These are phyloP conservation scores for Taxidea taxus DNA, from an alignment of 2,113 vertebrate genomes.

Conservation along the genomic window DNA sequence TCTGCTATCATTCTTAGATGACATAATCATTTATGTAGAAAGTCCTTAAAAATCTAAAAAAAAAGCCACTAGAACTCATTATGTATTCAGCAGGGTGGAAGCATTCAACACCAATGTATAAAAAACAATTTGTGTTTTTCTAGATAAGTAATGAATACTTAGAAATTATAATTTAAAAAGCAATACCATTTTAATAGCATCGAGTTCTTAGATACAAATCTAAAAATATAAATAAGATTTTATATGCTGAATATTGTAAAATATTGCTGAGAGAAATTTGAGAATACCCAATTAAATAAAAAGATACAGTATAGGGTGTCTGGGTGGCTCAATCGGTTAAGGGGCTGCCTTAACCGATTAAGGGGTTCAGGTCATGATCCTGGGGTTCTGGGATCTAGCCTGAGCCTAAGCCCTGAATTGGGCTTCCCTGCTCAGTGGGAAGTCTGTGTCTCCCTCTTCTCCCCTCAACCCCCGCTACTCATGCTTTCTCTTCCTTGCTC, in stretches of 20 bases:
- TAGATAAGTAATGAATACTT: not conserved
- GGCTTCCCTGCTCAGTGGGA: no score
- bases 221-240: not conserved
- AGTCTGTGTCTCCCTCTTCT: no score
- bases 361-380: no score
- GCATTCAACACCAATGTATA: not conserved
- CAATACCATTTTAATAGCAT: not conserved
- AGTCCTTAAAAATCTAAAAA: not conserved
- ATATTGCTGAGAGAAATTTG: not conserved
- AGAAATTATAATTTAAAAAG: not conserved
- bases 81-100: not conserved
- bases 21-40: not conserved
- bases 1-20: not conserved
- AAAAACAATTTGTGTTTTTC: conserved; percentile 9
- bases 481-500: no score
- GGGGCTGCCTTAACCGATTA: no score
- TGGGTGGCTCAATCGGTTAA: no score
- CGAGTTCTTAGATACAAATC: not conserved
- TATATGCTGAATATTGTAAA: not conserved
- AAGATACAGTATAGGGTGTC: not conserved
- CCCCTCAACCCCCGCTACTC: no score
- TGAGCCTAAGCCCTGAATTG: no score
- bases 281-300: not conserved
- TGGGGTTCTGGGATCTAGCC: no score
- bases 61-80: not conserved